Evolutionary conservation across 2,113 vertebrate genomes (phyloP).

Genomic region (Antigone vipio): DNA sequence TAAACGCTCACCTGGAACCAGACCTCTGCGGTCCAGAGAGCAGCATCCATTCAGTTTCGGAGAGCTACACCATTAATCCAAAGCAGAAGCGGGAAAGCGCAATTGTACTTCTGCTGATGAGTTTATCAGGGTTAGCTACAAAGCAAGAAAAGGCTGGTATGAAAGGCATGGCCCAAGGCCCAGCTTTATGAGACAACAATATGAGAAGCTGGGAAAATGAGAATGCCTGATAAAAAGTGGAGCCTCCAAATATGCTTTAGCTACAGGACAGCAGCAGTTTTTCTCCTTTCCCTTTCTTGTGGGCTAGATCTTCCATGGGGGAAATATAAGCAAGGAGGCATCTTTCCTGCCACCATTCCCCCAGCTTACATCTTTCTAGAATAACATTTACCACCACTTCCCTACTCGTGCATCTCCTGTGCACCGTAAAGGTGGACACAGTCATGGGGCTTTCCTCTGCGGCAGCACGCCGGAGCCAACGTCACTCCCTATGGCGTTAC

Average conservation of each 20-base stretch:
- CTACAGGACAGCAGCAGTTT: background rate
- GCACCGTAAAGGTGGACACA: background rate
- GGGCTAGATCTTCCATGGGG: background rate
- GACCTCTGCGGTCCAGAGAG: background rate
- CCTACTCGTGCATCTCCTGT: background rate
- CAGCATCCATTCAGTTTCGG: background rate
- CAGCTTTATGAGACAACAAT: conserved; percentile 12
- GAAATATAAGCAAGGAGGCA: background rate
- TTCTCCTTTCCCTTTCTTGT: background rate
- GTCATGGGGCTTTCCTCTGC: background rate
- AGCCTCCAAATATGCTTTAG: background rate
- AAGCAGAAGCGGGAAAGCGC: background rate
- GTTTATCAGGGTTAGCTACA: conserved; percentile 10
- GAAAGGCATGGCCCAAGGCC: conserved; percentile 33
- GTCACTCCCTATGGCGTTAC: background rate
- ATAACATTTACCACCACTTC: background rate
- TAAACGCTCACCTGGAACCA: background rate
- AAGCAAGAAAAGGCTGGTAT: background rate
- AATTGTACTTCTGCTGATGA: conserved; percentile 17
- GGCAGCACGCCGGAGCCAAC: background rate
- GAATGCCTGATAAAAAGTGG: background rate
- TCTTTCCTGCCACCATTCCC: background rate
- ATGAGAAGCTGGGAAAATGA: conserved; percentile 31
- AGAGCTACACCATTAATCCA: conserved; percentile 17
- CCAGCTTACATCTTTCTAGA: background rate